Percentiles rank a stretch among this genome's conserved stretches.
phyloP scores from a whole-genome alignment of 2,888 invertebrate species.

The Leptogaster cylindrica region DNA sequence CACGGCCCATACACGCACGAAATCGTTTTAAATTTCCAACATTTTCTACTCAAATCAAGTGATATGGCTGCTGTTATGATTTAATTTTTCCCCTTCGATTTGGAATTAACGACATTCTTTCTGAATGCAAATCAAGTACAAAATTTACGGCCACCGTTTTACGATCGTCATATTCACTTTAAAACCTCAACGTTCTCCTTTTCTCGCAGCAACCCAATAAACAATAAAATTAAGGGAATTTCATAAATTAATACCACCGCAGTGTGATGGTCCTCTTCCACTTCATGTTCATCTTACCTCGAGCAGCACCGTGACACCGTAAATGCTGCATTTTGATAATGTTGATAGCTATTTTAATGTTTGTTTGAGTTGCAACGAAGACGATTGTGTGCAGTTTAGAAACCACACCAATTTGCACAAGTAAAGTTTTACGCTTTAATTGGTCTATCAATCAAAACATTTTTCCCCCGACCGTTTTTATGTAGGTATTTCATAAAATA shows the following conservation, averaged over 20 bases:
- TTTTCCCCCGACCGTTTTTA: no score
- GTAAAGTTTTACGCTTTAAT: no score
- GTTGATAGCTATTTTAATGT: no score
- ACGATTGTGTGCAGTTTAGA: no score
- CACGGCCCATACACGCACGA: background rate
- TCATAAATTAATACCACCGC: conserved; percentile 20
- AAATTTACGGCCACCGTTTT: background rate
- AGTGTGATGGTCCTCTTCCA: no score
- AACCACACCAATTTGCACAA: no score
- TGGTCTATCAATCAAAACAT: no score
- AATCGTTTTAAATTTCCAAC: conserved; percentile 1
- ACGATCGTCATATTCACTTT: conserved; percentile 10
- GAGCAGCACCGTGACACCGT: no score
- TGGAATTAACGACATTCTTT: background rate
- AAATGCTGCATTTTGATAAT: no score
- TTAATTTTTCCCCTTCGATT: conserved; percentile 5
- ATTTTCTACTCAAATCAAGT: conserved; percentile 1
- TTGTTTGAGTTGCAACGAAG: no score
- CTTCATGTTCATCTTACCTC: no score
- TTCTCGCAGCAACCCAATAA: conserved; percentile 17
- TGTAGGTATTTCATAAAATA: no score
- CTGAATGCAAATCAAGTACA: conserved; percentile 6
- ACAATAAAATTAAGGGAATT: conserved; percentile 17
- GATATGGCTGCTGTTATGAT: conserved; percentile 1
- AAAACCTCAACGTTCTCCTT: background rate